Conservation (phyloP, 2,888 invertebrate genomes). For the Phalera bucephala region DNA sequence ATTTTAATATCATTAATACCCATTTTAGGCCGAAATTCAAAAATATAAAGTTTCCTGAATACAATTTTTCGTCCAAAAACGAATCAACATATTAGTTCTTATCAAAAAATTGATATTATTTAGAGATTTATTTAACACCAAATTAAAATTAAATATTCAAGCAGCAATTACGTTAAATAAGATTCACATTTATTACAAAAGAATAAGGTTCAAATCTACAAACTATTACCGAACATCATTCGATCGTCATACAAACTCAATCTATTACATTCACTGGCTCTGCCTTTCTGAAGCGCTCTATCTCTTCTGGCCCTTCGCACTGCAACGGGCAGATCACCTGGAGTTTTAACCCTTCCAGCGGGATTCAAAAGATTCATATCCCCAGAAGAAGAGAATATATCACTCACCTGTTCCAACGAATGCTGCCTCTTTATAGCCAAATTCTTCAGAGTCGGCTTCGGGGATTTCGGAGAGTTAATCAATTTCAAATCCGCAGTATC, state of each 20-base stretch:
- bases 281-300: conserved; percentile 79
- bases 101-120: too few species aligned
- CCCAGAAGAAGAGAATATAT: conserved; percentile 87
- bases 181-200: background rate
- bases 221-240: conserved; percentile 88
- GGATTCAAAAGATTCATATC: conserved; percentile 88
- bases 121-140: too few species aligned
- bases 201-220: conserved; percentile 34
- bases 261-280: conserved; percentile 83
- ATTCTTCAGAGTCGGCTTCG: conserved; percentile 58
- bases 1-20: too few species aligned
- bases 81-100: too few species aligned
- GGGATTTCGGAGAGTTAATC: conserved; percentile 49
- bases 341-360: conserved; percentile 90
- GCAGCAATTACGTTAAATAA: too few species aligned
- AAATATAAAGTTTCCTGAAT: too few species aligned
- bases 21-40: too few species aligned
- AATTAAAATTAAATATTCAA: too few species aligned
- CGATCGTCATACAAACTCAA: conserved; percentile 94
- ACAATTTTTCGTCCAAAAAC: too few species aligned
- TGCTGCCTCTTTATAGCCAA: conserved; percentile 83
- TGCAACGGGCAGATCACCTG: conserved; percentile 91
- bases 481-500: conserved; percentile 51
- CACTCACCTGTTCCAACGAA: conserved; percentile 89
- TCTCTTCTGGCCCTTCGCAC: conserved; percentile 87